Percentiles rank a stretch among this genome's conserved stretches.
These are phyloP conservation scores for Yponomeuta plumbellus DNA, from an alignment of 2,888 invertebrate genomes.

Conservation along the genomic window DNA sequence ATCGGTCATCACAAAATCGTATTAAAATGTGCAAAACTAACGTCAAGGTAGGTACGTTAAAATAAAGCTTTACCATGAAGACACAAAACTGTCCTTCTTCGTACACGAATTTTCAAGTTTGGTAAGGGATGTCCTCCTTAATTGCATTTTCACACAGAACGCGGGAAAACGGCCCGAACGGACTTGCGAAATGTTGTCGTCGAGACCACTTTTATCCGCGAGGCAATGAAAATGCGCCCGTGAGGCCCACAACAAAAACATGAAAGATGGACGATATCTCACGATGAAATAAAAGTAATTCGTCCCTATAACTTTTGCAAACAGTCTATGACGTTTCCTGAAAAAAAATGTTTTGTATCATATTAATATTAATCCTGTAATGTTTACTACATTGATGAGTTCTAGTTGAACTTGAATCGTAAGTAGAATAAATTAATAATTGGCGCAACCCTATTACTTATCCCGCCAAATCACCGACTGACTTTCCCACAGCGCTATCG, in stretches of 20 bases:
- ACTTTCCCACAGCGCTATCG: not conserved
- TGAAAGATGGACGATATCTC: not conserved
- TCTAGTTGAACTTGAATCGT: not conserved
- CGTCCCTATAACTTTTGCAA: not conserved
- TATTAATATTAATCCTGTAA: too few species aligned
- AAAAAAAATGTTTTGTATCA: too few species aligned
- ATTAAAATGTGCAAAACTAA: too few species aligned
- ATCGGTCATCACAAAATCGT: too few species aligned
- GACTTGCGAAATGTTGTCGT: not conserved
- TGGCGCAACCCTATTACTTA: not conserved
- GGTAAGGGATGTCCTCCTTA: conserved; percentile 19
- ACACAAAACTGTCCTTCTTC: conserved; percentile 15
- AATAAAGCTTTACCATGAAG: not conserved
- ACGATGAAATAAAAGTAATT: not conserved
- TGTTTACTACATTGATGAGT: not conserved
- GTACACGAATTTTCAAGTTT: conserved; percentile 22
- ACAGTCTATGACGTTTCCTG: too few species aligned
- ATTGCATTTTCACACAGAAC: conserved; percentile 21
- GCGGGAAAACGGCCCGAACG: not conserved
- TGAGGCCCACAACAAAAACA: not conserved
- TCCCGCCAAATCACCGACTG: not conserved
- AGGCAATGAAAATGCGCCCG: not conserved
- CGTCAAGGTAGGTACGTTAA: too few species aligned
- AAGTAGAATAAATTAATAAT: not conserved
- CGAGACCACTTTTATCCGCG: not conserved